Evolutionary conservation across 1,140 invertebrate species (phyloP).

Genomic region (Drosophila ironensis): DNA sequence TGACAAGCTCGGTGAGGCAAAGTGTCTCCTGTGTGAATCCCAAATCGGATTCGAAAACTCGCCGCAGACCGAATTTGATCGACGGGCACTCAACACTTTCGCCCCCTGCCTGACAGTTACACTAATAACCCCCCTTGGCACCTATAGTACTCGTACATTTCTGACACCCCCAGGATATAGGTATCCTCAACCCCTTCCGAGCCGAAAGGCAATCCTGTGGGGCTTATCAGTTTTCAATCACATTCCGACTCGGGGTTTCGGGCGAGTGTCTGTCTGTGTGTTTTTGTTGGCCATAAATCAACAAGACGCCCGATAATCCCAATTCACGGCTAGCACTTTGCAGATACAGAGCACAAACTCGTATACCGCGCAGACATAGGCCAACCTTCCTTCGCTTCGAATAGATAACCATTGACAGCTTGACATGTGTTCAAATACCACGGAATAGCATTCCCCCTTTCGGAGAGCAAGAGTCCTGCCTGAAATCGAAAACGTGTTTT

Average conservation of each 20-base stretch:
- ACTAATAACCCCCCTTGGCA: conserved; percentile 56
- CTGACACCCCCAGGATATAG: not conserved
- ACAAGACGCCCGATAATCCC: conserved; percentile 66
- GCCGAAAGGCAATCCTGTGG: conserved; percentile 34
- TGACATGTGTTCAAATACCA: conserved; percentile 69
- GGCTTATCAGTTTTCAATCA: conserved; percentile 79
- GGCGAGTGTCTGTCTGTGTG: conserved; percentile 19
- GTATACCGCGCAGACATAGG: conserved; percentile 18
- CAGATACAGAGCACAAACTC: not conserved
- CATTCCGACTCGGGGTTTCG: conserved; percentile 66
- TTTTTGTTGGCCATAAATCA: conserved; percentile 61
- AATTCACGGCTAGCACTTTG: conserved; percentile 27
- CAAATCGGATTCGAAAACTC: not conserved
- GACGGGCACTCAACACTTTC: conserved; percentile 76
- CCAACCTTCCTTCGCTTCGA: conserved; percentile 49
- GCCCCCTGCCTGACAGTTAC: conserved; percentile 70
- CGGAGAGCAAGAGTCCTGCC: conserved; percentile 8
- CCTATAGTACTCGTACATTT: not conserved
- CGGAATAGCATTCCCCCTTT: conserved; percentile 25
- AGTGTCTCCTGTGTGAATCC: not conserved
- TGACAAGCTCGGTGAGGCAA: not conserved
- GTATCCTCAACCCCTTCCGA: not conserved
- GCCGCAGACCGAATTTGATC: conserved; percentile 64
- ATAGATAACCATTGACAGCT: conserved; percentile 78
- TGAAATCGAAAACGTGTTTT: conserved; percentile 51